Evolutionary conservation across 2,113 vertebrate genomes (phyloP), one percentile per base, ranked within the genome.

Genomic region (Eptesicus fuscus): DNA sequence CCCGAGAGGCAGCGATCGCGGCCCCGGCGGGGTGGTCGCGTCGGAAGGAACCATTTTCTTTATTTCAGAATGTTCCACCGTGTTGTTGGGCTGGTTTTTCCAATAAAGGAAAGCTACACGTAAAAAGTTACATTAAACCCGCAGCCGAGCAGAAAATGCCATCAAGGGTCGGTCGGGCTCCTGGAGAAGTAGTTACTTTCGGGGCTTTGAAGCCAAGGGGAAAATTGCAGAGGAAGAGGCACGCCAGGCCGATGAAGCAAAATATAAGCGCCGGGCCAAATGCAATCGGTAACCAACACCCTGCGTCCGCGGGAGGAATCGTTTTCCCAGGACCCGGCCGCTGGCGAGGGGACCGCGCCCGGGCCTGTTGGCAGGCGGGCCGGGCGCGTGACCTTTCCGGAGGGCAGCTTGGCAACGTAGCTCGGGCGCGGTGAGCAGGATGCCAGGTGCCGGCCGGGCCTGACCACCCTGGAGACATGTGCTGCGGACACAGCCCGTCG

Each of bases 191-290:
- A 23, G 65, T 88, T 88, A 56, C 69, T 86, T 63, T 79, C 77
- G 47, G 23, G 90, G 77, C 69, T 74, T 70, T 51, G 95, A 92
- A 89, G 90, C 87, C 87, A 76, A 90, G 77, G 67, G 80, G 56
- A 83, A 93, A 90, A 80, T 30, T 71, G 56, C 79, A 76, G 74
- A 94, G 65, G 83, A 74, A 85, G 93, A 95, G n/a, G 16, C 73
- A 74, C 2, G 49, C 35, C 53, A 65, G 80, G 44, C 80, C 44
- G 65, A 47, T 23, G 79, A 89, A 93, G 70, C n/a, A 16, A 73
- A 94, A 83, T 40, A 47, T 23, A 76, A 91, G 84, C 37, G 12
- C 65, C 4, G 16, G 44, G 93, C 83, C 59, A 69, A 83, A 12
- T 7, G 87, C 87, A 32, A 2, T 65, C 79, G 79, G 83, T 53